Evolutionary conservation across 2,888 invertebrate genomes (phyloP), one percentile per base, ranked within the genome.

Genomic region (Cryptophagus acutangulus): DNA sequence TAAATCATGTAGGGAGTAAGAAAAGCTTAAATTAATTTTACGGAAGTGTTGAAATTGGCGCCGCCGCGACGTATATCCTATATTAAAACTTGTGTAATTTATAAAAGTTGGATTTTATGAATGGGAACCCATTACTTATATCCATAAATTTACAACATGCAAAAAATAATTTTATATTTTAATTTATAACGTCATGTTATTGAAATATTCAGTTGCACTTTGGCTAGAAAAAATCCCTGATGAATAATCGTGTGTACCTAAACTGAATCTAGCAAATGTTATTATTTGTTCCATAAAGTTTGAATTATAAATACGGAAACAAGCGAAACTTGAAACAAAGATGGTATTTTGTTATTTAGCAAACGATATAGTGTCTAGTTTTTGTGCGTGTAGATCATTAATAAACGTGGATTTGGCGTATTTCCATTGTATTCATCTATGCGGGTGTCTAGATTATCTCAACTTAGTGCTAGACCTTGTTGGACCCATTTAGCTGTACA

Each of bases 401-500:
- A 61, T 59, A 59, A 61, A 59, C 57, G 54, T 59, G 60, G 59
- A 55, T 62, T 59, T 62, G 62, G 63, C 61, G 59, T 61, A 57
- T 59, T 62, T 60, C 60, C 55, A 60, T 62, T 61, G 63, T 64
- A 59, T 59, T 58, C 57, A 57, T 59, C 61, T 55, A 60, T 58
- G 58, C 61, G 58, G 62, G 59, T 61, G 61, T 62, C 61, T 55
- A 56, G 61, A 62, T 63, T 64, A 64, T 63, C 59, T 59, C 51
- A 60, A 63, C 60, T 60, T 58, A 58, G 58, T 61, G 58, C 55
- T 31, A 31, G 57, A 61, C 57, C 61, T 59, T 61, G 61, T 59
- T 62, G 60, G 52, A 48, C 61, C 63, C 65, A 64, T 65, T 65
- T 61, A 63, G 58, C 58, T 53, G 54, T 58, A 65, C 65, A 65